Conservation (phyloP, 2,888 invertebrate genomes). For the Mellilla xanthometata region DNA sequence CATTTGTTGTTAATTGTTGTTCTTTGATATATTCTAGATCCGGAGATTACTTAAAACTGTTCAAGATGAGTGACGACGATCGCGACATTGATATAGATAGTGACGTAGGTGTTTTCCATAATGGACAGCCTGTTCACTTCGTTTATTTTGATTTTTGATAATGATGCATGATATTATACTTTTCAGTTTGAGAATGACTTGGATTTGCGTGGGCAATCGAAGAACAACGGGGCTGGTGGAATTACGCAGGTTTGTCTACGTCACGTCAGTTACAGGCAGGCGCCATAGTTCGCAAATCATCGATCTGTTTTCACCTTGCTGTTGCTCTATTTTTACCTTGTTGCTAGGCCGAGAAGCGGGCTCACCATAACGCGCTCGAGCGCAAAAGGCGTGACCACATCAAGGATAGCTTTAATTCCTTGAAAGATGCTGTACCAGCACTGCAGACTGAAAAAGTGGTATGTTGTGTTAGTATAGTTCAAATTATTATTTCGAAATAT, state of each 20-base stretch:
- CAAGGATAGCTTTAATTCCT: slow-evolving; percentile 97
- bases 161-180: slow-evolving; percentile 33
- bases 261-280: slow-evolving; percentile 4
- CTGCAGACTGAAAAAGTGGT: slow-evolving; percentile 97
- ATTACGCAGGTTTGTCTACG: slow-evolving; percentile 87
- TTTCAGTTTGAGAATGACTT: slow-evolving; percentile 91
- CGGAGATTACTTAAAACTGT: slow-evolving; percentile 1
- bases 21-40: neutral
- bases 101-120: slow-evolving; percentile 88
- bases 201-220: slow-evolving; percentile 85
- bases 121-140: slow-evolving; percentile 40
- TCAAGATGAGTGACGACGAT: slow-evolving; percentile 94
- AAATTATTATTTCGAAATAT: slow-evolving; percentile 10
- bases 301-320: slow-evolving; percentile 2
- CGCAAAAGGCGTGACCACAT: slow-evolving; percentile 98
- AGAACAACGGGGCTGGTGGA: slow-evolving; percentile 84
- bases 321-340: slow-evolving; percentile 11
- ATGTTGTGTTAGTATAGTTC: slow-evolving; percentile 41
- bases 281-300: slow-evolving; percentile 8
- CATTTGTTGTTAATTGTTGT: no score
- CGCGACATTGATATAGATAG: slow-evolving; percentile 97
- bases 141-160: slow-evolving; percentile 48
- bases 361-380: slow-evolving; percentile 99
- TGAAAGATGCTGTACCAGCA: slow-evolving; percentile 97
- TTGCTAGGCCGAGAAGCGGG: slow-evolving; percentile 95